Conservation (phyloP, 2,888 invertebrate genomes). For the Microctonus brassicae region DNA sequence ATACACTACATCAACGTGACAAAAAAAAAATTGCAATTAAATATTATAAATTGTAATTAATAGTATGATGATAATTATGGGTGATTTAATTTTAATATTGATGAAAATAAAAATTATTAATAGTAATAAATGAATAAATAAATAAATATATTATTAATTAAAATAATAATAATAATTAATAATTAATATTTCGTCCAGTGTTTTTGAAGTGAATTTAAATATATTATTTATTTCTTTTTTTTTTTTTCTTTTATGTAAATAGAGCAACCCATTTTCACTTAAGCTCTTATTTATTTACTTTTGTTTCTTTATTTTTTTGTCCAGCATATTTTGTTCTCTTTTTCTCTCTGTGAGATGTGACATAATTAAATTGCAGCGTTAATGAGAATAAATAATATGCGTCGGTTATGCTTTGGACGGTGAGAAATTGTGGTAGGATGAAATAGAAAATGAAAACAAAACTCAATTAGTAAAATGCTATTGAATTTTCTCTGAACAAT, state of each 20-base stretch:
- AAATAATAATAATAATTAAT: not conserved
- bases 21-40: not conserved
- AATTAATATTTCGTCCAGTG: not conserved
- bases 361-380: not conserved
- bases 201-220: not conserved
- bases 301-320: not conserved
- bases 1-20: too few species aligned
- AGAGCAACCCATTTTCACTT: not conserved
- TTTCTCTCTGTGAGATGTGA: not conserved
- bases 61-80: not conserved
- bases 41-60: not conserved
- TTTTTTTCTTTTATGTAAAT: too few species aligned
- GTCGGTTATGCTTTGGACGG: not conserved
- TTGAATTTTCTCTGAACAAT: slow-evolving; percentile 5
- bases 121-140: too few species aligned
- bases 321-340: not conserved
- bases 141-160: not conserved
- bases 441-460: slow-evolving; percentile 7
- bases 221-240: not conserved
- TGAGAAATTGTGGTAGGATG: not conserved
- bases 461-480: not conserved
- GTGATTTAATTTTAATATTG: not conserved
- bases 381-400: not conserved
- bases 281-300: not conserved
- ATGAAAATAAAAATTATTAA: not conserved